phyloP scores from a whole-genome alignment of 2,888 invertebrate species.

The Tetropium fuscum region DNA sequence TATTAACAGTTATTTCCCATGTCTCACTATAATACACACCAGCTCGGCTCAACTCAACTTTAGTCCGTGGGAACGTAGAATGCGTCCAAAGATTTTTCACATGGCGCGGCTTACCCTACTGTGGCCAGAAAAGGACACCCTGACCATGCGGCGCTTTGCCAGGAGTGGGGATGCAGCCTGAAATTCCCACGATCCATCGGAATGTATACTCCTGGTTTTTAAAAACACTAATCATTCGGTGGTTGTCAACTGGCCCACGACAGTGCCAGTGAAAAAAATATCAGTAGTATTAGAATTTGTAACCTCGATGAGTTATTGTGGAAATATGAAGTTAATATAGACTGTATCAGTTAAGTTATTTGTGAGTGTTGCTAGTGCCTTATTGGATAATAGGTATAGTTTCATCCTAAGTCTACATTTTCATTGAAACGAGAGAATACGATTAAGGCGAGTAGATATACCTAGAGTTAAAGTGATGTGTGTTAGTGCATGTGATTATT shows the following conservation, averaged over 20 bases:
- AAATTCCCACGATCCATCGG: constrained; percentile 60
- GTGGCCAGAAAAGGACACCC: constrained; percentile 44
- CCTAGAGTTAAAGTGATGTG: too few relatives aligned
- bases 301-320: too few relatives aligned
- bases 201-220: constrained; percentile 55
- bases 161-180: constrained; percentile 43
- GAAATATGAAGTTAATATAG: too few relatives aligned
- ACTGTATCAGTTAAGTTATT: too few relatives aligned
- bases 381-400: too few relatives aligned
- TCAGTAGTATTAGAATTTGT: background rate
- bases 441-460: too few relatives aligned
- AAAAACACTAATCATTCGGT: constrained; percentile 50
- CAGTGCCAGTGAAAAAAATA: constrained; percentile 16
- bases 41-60: too few relatives aligned
- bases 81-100: constrained; percentile 49
- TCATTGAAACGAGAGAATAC: too few relatives aligned
- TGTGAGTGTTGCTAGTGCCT: too few relatives aligned
- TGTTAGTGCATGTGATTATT: too few relatives aligned
- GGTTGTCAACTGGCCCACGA: constrained; percentile 35
- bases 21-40: constrained; percentile 46
- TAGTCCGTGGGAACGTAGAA: constrained; percentile 50
- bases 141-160: constrained; percentile 46
- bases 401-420: too few relatives aligned
- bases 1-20: constrained; percentile 56
- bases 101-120: constrained; percentile 39